Percentiles rank a stretch among this genome's conserved stretches.
Evolutionary conservation across 2,113 vertebrate species (phyloP).

Genomic region (Equus przewalskii): DNA sequence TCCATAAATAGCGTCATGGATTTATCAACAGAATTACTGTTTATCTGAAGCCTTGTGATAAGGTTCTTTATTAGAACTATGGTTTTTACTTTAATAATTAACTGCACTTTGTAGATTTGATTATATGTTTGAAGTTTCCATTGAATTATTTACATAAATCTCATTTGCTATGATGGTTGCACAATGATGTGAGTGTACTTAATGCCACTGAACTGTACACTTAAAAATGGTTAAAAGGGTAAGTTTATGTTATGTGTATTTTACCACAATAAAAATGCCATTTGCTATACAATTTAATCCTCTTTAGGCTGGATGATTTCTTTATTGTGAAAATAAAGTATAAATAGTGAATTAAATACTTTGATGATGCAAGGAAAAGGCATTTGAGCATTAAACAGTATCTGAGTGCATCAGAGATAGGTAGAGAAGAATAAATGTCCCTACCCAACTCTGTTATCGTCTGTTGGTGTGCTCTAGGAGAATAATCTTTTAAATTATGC

Average conservation of each 20-base stretch:
- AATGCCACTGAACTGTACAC: not conserved
- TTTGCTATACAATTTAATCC: not conserved
- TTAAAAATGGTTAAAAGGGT: not conserved
- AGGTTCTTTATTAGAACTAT: not conserved
- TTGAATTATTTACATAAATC: conserved; percentile 15
- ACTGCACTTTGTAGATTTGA: not conserved
- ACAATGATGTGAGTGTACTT: not conserved
- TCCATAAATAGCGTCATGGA: conserved; percentile 29
- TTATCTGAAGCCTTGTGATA: not conserved
- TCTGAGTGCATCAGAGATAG: not conserved
- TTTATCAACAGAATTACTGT: not conserved
- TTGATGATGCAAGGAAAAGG: not conserved
- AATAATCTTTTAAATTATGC: not conserved
- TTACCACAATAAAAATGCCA: not conserved
- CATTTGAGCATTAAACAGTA: not conserved
- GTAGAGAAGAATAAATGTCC: not conserved
- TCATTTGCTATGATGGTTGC: not conserved
- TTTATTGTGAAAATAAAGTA: conserved; percentile 42
- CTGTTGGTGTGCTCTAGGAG: not conserved
- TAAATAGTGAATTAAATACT: not conserved
- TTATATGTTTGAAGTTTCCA: conserved; percentile 45
- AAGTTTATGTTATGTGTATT: not conserved
- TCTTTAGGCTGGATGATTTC: not conserved
- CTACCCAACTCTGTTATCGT: not conserved
- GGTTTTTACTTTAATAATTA: conserved; percentile 41